Evolutionary conservation across 2,113 vertebrate genomes (phyloP).

Genomic region (Notothenia coriiceps): DNA sequence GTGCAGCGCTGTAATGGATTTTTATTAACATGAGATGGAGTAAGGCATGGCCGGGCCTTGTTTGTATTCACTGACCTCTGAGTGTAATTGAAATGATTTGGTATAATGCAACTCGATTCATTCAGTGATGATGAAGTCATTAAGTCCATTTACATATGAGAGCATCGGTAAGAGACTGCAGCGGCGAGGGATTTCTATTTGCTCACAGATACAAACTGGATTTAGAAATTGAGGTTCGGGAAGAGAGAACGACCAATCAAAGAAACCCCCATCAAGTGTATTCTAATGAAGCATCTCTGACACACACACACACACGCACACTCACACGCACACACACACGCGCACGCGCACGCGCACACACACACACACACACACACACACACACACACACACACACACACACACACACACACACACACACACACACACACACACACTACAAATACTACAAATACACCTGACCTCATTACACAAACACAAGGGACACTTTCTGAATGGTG

Average conservation of each 20-base stretch:
- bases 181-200: conserved; percentile 32
- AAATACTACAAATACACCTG: too few species aligned
- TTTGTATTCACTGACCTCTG: conserved; percentile 57
- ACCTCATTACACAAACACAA: conserved; percentile 2
- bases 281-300: conserved; percentile 33
- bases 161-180: conserved; percentile 25
- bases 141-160: conserved; percentile 48
- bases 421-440: too few species aligned
- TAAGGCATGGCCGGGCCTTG: neutral
- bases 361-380: too few species aligned
- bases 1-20: conserved; percentile 23
- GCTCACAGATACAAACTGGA: conserved; percentile 46
- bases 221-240: conserved; percentile 38
- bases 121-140: conserved; percentile 45
- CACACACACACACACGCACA: neutral
- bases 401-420: too few species aligned
- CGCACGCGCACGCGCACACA: too few species aligned
- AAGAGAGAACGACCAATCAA: conserved; percentile 23
- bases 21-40: conserved; percentile 26
- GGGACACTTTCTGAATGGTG: conserved; percentile 1
- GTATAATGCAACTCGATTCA: conserved; percentile 33
- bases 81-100: conserved; percentile 63
- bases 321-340: too few species aligned
- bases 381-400: too few species aligned
- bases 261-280: conserved; percentile 36